phyloP scores from a whole-genome alignment of 2,888 invertebrate species.

The Copidosoma aretas region DNA sequence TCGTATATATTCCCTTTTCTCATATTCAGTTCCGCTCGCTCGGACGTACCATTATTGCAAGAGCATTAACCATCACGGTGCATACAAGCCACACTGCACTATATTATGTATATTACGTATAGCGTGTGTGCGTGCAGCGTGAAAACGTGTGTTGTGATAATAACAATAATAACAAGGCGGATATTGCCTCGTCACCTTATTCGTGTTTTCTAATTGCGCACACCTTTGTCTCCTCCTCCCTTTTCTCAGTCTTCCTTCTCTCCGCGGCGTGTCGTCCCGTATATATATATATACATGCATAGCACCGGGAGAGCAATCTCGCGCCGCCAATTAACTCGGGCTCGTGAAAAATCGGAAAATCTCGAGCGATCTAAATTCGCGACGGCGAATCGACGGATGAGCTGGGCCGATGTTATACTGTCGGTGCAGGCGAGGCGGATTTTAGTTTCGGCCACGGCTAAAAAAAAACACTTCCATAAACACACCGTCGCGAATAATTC shows the following conservation, averaged over 20 bases:
- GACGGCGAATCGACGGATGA: no score
- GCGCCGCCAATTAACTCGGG: no score
- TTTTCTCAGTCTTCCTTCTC: neutral
- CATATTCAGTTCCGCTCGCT: conserved; percentile 5
- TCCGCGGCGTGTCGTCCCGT: neutral
- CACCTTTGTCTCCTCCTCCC: neutral
- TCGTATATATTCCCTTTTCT: conserved; percentile 7
- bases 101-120: no score
- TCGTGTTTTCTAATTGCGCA: conserved; percentile 26
- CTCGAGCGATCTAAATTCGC: no score
- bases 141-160: conserved; percentile 8
- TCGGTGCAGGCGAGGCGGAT: no score
- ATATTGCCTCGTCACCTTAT: conserved; percentile 37
- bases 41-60: neutral
- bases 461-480: no score
- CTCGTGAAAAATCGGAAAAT: no score
- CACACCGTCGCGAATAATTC: no score
- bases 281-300: neutral
- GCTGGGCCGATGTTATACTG: no score
- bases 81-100: no score
- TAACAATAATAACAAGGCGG: conserved; percentile 27
- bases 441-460: no score
- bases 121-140: neutral
- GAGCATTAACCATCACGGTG: conserved; percentile 4
- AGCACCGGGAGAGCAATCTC: no score